Evolutionary conservation across 2,888 invertebrate genomes (phyloP), one percentile per base, ranked within the genome.

Genomic region (Bombyx huttoni): DNA sequence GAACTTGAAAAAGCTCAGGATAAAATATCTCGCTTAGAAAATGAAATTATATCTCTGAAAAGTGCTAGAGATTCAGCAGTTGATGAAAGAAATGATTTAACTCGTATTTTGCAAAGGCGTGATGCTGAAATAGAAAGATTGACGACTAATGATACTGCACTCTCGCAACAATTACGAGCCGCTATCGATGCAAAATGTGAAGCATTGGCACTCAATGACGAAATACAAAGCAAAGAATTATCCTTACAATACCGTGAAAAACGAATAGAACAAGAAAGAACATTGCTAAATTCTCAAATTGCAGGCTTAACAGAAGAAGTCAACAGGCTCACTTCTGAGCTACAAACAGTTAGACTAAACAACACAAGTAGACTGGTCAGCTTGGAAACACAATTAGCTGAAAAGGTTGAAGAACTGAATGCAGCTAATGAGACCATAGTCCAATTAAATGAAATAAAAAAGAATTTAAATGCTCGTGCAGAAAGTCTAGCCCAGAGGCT

Each of bases 161-260:
- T 96, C 51, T 91, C 93, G n/a, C 90, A 91, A 61, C 95, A 96
- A 77, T 76, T 97, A 45, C 91, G 93, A 62, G 76, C 90, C 50
- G 94, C 96, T 24, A 92, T 95, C 56, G 91, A 92, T 62, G 91
- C 94, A 2, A 97, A 96, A 85, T 96, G 95, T 82, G 94, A 96
- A 79, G 95, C 95, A 0, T 76, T 96, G 50, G 92, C 93, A 7
- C 91, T 94, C 59, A 89, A 93, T 54, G 95, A 96, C 77, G 96
- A 96, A 81, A 90, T 96, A 46, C 91, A 93, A 63, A 93, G 94
- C 58, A 93, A 93, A 73, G 94, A 96, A 81, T 88, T 95, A 53
- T 91, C 93, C 10, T 76, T 96, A 24, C 94, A 94, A 67, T 94
- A 92, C 75, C 94, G 94, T 64, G 96, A 97, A 78, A 94, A 94